Evolutionary conservation across 2,888 invertebrate genomes (phyloP), one percentile per base, ranked within the genome.

Genomic region (Eumerus sabulonum): DNA sequence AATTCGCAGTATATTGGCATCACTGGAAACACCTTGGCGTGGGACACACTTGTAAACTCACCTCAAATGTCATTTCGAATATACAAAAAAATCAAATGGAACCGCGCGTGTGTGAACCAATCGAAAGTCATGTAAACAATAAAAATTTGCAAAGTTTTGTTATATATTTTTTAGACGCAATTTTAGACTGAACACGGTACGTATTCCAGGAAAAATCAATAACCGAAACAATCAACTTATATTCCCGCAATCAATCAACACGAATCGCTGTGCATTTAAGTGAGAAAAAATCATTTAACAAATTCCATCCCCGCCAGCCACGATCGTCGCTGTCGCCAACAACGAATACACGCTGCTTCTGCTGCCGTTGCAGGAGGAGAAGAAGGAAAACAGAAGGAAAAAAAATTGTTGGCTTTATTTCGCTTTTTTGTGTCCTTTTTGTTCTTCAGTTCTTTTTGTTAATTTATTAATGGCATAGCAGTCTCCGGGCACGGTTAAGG

Each of bases 121-220:
- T 62, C 71, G 59, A 76, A 71, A 66, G 66, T 72, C 76, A 71
- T 77, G 76, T 77, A 77, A 77, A 77, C 76, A 77, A 77, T 77
- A 77, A 77, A 76, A 72, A 67, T 77, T 77, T 72, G 76, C 76
- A 66, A 76, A 76, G 76, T 76, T 70, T 67, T 70, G 64, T 76
- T 76, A 76, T 76, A 76, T 67, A 76, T 76, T 70, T 70, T 76
- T 68, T 76, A 76, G 47, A 54, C 48, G 48, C 63, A 64, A 60
- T 76, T 76, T 64, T 70, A 76, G 76, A 76, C 76, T 76, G 70
- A 76, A 76, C 64, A 66, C 70, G 76, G 76, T 76, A 76, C 70
- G 76, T 76, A 76, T 76, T 70, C 70, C 45, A 40, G 50, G 57
- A 68, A 76, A 76, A 76, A 76, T 76, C 74, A 76, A 76, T 76